phyloP scores from a whole-genome alignment of 2,113 vertebrate species.

The Lepus europaeus region DNA sequence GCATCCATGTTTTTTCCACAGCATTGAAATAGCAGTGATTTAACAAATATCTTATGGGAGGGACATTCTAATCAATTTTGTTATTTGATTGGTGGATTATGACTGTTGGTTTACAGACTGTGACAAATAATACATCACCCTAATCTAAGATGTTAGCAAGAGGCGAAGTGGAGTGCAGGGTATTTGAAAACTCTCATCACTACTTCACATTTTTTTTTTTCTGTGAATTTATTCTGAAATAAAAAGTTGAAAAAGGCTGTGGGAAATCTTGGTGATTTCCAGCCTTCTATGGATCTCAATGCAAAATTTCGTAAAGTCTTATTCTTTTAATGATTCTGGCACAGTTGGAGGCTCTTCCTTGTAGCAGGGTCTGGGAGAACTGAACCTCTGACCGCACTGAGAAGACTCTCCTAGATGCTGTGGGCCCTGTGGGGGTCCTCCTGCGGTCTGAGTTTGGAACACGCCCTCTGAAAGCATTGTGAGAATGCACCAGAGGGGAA shows the following conservation, averaged over 20 bases:
- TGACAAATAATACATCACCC: too few relatives aligned
- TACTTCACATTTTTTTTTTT: too few relatives aligned
- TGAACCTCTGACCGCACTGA: not conserved
- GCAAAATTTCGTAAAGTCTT: not conserved
- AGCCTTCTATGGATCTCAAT: not conserved
- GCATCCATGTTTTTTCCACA: not conserved
- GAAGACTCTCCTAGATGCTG: not conserved
- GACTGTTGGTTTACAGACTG: not conserved
- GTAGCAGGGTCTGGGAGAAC: not conserved
- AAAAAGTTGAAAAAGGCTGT: too few relatives aligned
- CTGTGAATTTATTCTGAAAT: too few relatives aligned
- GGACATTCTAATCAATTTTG: not conserved
- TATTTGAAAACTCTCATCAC: too few relatives aligned
- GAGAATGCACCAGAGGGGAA: not conserved
- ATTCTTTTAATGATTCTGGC: constrained; percentile 3
- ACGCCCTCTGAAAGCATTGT: not conserved
- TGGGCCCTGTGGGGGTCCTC: not conserved
- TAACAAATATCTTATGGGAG: not conserved
- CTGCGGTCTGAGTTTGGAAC: constrained; percentile 37
- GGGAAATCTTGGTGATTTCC: not conserved
- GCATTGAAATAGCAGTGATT: not conserved
- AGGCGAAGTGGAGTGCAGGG: too few relatives aligned
- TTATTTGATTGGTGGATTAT: not conserved
- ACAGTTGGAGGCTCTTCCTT: not conserved
- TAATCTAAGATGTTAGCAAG: too few relatives aligned